Evolutionary conservation across 2,113 vertebrate species (phyloP).

Genomic region (Crypturellus undulatus): DNA sequence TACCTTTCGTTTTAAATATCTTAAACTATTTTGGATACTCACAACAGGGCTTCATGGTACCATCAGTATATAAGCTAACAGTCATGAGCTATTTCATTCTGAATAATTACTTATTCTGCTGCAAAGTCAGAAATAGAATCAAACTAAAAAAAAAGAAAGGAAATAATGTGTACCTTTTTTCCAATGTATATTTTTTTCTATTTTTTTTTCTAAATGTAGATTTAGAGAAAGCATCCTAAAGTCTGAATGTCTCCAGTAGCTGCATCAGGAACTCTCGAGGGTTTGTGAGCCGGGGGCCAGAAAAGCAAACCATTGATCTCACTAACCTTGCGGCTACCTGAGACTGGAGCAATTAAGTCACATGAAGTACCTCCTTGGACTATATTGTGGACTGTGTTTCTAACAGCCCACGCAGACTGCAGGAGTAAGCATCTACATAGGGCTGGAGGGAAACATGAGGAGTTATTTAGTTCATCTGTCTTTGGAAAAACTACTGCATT

Average conservation of each 20-base stretch:
- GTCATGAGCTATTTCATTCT: neutral
- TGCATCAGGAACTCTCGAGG: neutral
- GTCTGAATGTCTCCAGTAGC: rapidly evolving
- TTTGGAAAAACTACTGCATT: neutral
- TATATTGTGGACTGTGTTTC: neutral
- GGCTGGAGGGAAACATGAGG: neutral
- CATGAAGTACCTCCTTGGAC: neutral
- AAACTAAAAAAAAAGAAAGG: neutral
- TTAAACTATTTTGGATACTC: neutral
- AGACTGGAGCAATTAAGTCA: neutral
- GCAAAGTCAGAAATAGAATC: neutral
- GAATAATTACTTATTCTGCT: neutral
- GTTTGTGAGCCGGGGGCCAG: neutral
- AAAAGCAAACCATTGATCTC: neutral
- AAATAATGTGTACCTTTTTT: neutral
- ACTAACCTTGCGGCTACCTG: rapidly evolving
- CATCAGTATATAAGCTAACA: neutral
- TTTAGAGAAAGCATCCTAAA: neutral
- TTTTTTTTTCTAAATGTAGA: neutral
- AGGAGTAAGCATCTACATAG: neutral
- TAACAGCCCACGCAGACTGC: neutral
- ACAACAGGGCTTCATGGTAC: neutral
- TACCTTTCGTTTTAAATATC: neutral
- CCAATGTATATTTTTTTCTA: no score
- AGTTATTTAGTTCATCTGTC: neutral